phyloP scores from a whole-genome alignment of 2,113 vertebrate genomes.

The Zosterops borbonicus region DNA sequence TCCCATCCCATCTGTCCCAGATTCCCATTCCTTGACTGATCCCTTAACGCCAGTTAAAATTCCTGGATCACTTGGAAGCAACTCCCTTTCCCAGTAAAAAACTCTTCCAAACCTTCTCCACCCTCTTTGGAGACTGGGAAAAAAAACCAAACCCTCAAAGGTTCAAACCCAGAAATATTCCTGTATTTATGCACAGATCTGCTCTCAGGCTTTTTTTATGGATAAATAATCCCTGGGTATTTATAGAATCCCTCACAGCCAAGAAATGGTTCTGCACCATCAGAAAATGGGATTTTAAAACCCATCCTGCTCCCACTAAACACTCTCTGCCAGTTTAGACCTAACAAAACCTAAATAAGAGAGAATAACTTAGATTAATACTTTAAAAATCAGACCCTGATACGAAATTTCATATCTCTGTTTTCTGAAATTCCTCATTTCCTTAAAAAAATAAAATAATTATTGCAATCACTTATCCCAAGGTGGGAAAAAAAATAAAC shows the following conservation, averaged over 20 bases:
- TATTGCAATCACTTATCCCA: rapidly evolving
- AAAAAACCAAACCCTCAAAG: rapidly evolving
- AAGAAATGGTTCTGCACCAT: not conserved
- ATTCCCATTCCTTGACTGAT: rapidly evolving
- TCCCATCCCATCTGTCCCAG: not conserved
- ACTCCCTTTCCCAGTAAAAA: not conserved
- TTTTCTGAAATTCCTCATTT: not conserved
- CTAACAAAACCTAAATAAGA: not conserved
- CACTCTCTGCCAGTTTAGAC: rapidly evolving
- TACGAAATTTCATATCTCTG: not conserved
- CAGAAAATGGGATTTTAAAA: not conserved
- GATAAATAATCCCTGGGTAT: not conserved
- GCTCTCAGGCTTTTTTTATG: not conserved
- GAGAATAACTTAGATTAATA: rapidly evolving
- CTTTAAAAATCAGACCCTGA: not conserved
- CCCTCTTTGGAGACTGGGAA: rapidly evolving
- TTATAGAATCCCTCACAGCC: not conserved
- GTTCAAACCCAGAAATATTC: not conserved
- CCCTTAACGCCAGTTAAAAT: not conserved
- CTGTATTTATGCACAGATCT: not conserved
- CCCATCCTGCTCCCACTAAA: rapidly evolving
- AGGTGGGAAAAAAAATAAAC: not conserved
- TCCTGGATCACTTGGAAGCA: not conserved
- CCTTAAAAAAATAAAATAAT: not conserved
- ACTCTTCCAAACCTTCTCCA: not conserved